A percentile compares a stretch with the other conserved stretches of the same genome.
Conservation (phyloP, 2,113 vertebrate species). For the Syngnathus typhle region DNA sequence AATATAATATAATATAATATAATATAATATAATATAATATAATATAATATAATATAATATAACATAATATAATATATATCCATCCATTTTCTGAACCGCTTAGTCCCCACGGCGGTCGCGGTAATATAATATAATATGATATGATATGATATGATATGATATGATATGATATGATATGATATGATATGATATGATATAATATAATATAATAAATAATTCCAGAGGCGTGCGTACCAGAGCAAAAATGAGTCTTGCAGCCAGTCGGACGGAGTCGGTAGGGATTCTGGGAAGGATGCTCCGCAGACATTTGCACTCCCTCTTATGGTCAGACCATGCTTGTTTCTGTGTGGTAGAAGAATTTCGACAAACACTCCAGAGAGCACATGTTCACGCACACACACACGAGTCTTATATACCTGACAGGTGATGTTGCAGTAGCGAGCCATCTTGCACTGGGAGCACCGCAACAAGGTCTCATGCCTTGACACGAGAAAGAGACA, state of each 20-base stretch:
- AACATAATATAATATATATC: no score
- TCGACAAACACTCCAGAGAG: not conserved
- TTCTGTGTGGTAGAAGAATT: conserved; percentile 68
- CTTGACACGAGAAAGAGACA: conserved; percentile 58
- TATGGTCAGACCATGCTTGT: conserved; percentile 84
- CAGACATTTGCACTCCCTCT: conserved; percentile 84
- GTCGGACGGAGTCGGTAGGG: conserved; percentile 87
- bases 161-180: no score
- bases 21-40: no score
- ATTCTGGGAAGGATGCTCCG: conserved; percentile 73
- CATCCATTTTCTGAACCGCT: no score
- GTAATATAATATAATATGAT: no score
- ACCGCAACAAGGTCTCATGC: conserved; percentile 75
- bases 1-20: no score
- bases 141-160: no score
- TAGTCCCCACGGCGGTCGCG: no score
- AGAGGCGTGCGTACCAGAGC: conserved; percentile 77
- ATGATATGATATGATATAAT: no score
- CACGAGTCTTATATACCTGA: conserved; percentile 74
- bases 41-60: no score
- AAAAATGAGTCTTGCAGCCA: conserved; percentile 84
- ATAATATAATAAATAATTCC: conserved; percentile 3
- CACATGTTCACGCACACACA: not conserved
- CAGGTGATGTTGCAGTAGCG: conserved; percentile 83
- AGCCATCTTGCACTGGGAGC: conserved; percentile 87